phyloP scores from a whole-genome alignment of 1,140 invertebrate genomes.

The Drosophila dunni region DNA sequence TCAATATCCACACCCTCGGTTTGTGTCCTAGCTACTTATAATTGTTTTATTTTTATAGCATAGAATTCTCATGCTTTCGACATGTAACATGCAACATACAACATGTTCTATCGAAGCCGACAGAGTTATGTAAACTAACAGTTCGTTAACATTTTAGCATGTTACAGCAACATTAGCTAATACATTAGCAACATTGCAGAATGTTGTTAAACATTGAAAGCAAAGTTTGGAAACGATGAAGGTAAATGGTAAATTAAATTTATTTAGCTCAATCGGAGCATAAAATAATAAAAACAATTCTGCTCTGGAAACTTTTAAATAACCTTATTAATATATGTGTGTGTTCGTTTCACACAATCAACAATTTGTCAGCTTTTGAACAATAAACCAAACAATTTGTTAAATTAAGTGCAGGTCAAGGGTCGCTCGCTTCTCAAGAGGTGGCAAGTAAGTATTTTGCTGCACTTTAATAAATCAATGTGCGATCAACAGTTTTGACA shows the following conservation, averaged over 20 bases:
- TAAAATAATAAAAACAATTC: too few relatives aligned
- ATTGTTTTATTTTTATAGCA: slow-evolving; percentile 13
- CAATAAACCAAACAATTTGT: neutral
- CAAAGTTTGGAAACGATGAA: too few relatives aligned
- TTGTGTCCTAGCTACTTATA: neutral
- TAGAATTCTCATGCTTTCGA: neutral
- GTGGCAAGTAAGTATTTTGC: neutral
- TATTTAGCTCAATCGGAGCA: too few relatives aligned
- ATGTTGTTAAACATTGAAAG: too few relatives aligned
- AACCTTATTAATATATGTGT: neutral
- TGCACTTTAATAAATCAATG: slow-evolving; percentile 3
- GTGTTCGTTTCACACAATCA: neutral
- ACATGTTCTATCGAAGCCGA: neutral
- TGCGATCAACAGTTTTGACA: slow-evolving; percentile 10
- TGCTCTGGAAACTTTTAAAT: too few relatives aligned
- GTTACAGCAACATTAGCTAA: neutral
- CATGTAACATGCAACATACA: neutral
- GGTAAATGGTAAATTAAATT: too few relatives aligned
- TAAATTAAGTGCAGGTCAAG: neutral
- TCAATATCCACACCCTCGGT: neutral
- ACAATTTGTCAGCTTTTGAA: neutral
- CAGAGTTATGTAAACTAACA: slow-evolving; percentile 1
- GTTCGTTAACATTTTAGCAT: neutral
- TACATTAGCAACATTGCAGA: neutral
- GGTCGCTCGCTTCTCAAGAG: neutral